A percentile compares a stretch with the other conserved stretches of the same genome.
phyloP scores from a whole-genome alignment of 53 echinoderm and acorn worm species.

The Paracentrotus lividus region DNA sequence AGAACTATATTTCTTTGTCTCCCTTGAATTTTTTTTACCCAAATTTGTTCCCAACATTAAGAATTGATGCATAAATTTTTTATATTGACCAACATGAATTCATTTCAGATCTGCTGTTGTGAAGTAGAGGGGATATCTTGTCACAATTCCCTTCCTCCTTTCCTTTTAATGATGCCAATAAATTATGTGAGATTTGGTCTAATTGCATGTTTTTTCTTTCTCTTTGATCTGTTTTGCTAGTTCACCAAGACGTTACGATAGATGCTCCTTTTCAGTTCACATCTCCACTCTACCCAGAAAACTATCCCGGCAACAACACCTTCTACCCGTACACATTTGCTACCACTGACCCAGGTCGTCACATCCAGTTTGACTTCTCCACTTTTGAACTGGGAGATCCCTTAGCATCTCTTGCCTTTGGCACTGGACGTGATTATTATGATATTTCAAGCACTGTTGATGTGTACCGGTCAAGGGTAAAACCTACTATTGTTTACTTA shows the following conservation, averaged over 20 bases:
- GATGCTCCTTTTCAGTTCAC: not conserved
- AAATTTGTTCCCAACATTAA: too few relatives aligned
- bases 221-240: not conserved
- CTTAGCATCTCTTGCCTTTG: not conserved
- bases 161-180: too few relatives aligned
- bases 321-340: not conserved
- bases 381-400: not conserved
- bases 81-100: too few relatives aligned
- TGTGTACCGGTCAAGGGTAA: not conserved
- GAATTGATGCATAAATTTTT: too few relatives aligned
- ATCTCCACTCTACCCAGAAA: not conserved
- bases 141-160: too few relatives aligned
- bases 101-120: too few relatives aligned
- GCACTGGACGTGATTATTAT: not conserved
- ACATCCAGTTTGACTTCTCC: slow-evolving; percentile 27
- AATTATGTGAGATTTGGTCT: too few relatives aligned
- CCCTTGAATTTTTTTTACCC: too few relatives aligned
- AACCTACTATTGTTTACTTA: not conserved
- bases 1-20: too few relatives aligned
- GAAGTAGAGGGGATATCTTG: too few relatives aligned
- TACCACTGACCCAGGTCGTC: not conserved
- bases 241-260: not conserved
- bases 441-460: not conserved
- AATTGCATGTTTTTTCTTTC: too few relatives aligned
- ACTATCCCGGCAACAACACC: not conserved